A percentile compares a stretch with the other conserved stretches of the same genome.
Conservation (phyloP, 53 echinoderm and acorn worm species). For the Pentamera pediparva region DNA sequence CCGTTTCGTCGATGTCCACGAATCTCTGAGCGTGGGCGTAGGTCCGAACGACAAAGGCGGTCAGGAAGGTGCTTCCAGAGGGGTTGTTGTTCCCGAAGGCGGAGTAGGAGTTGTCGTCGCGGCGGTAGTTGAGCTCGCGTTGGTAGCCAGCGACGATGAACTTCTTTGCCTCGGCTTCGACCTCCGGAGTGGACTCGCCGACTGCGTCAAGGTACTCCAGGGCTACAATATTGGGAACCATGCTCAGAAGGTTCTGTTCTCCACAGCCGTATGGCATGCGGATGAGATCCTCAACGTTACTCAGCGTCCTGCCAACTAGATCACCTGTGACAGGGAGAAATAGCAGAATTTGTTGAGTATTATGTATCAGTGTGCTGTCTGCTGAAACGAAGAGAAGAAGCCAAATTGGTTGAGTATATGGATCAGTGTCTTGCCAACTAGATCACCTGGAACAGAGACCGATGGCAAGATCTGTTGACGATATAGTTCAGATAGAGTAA, state of each 20-base stretch:
- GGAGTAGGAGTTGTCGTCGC: conserved; percentile 69
- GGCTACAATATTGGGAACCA: conserved; percentile 78
- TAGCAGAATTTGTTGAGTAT: too few species aligned
- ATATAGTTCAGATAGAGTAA: too few species aligned
- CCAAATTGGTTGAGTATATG: too few species aligned
- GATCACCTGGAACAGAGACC: too few species aligned
- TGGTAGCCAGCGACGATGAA: conserved; percentile 82
- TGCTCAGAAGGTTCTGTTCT: conserved; percentile 81
- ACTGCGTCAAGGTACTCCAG: conserved; percentile 69
- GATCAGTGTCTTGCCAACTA: too few species aligned
- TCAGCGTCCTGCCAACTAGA: conserved; percentile 70
- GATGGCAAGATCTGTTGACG: too few species aligned
- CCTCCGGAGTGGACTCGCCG: conserved; percentile 50
- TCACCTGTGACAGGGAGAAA: too few species aligned
- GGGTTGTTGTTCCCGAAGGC: conserved; percentile 67
- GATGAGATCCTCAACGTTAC: conserved; percentile 70
- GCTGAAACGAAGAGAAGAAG: too few species aligned
- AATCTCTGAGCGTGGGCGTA: conserved; percentile 70
- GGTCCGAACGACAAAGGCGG: conserved; percentile 72
- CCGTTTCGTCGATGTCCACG: conserved; percentile 73
- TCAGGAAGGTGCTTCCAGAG: conserved; percentile 71
- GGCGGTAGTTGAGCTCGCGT: conserved; percentile 80
- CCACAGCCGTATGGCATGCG: conserved; percentile 82
- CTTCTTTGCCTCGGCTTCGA: conserved; percentile 42
- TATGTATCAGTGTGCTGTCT: too few species aligned